phyloP scores from a whole-genome alignment of 2,888 invertebrate genomes.

The Nymphalis urticae region DNA sequence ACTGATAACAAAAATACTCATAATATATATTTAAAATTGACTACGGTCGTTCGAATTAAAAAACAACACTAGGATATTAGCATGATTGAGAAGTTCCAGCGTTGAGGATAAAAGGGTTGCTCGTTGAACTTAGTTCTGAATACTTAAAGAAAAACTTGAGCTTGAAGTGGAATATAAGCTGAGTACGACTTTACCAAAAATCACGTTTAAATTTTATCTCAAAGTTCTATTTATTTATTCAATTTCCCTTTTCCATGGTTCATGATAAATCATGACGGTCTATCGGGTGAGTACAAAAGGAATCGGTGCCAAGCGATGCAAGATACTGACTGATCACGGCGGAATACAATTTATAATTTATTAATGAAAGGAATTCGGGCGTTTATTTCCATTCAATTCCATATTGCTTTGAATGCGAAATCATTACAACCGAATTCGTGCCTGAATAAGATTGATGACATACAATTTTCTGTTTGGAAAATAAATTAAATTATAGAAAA shows the following conservation, averaged over 20 bases:
- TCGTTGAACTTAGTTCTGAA: no score
- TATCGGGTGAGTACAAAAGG: slow-evolving; percentile 14
- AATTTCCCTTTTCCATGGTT: slow-evolving; percentile 1
- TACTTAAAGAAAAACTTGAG: no score
- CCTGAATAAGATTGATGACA: slow-evolving; percentile 50
- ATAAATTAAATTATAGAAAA: neutral
- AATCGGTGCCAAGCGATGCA: slow-evolving; percentile 16
- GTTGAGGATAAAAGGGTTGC: no score
- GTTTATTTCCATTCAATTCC: slow-evolving; percentile 61
- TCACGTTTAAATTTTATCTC: neutral
- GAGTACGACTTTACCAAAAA: no score
- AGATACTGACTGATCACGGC: slow-evolving; percentile 21
- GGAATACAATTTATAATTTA: slow-evolving; percentile 47
- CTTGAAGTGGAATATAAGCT: no score
- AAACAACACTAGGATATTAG: no score
- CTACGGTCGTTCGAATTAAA: neutral
- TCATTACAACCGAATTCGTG: slow-evolving; percentile 55
- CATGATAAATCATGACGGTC: slow-evolving; percentile 24
- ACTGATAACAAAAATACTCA: no score
- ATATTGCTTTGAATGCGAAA: slow-evolving; percentile 62
- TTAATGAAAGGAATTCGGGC: slow-evolving; percentile 55
- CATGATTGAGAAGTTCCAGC: no score
- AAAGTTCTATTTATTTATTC: slow-evolving; percentile 2
- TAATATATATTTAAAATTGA: neutral
- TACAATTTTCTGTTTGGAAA: slow-evolving; percentile 47